Evolutionary conservation across 2,797 vertebrate species (phyloP).

Genomic region (Rousettus madagascariensis): DNA sequence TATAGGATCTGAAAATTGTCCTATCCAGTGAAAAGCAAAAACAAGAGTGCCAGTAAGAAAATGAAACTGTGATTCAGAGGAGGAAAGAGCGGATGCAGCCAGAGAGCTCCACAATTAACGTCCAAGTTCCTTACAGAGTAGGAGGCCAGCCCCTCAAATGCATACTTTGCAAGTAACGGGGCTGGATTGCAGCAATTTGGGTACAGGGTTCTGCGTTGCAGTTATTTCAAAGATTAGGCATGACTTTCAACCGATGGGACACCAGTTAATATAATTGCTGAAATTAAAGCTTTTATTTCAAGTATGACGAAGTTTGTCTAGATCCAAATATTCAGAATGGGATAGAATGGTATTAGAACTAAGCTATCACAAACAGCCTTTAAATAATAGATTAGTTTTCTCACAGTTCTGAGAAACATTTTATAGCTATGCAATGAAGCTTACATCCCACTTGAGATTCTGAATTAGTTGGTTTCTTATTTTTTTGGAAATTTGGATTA

Average conservation of each 20-base stretch:
- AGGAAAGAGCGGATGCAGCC: conserved; percentile 94
- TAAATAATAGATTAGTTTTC: conserved; percentile 92
- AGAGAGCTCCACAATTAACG: conserved; percentile 88
- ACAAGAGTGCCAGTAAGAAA: conserved; percentile 91
- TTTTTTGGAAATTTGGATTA: conserved; percentile 76
- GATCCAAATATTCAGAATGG: conserved; percentile 93
- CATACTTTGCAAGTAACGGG: conserved; percentile 93
- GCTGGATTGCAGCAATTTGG: conserved; percentile 91
- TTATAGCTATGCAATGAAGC: conserved; percentile 92
- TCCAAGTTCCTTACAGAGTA: conserved; percentile 91
- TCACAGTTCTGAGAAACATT: conserved; percentile 93
- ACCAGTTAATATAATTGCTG: conserved; percentile 92
- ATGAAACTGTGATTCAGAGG: conserved; percentile 92
- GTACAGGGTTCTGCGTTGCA: conserved; percentile 94
- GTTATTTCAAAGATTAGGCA: conserved; percentile 95
- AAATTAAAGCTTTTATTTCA: conserved; percentile 94
- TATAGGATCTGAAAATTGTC: conserved; percentile 89
- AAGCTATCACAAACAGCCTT: conserved; percentile 92
- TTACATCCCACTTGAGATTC: conserved; percentile 94
- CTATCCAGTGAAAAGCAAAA: conserved; percentile 94
- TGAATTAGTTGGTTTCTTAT: conserved; percentile 83
- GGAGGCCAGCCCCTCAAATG: conserved; percentile 92
- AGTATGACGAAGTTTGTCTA: conserved; percentile 91
- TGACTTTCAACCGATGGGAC: conserved; percentile 93
- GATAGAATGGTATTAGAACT: conserved; percentile 92